Evolutionary conservation across 2,797 vertebrate species (phyloP), one percentile per base, ranked within the genome.

Genomic region (Steatocranus sp.): DNA sequence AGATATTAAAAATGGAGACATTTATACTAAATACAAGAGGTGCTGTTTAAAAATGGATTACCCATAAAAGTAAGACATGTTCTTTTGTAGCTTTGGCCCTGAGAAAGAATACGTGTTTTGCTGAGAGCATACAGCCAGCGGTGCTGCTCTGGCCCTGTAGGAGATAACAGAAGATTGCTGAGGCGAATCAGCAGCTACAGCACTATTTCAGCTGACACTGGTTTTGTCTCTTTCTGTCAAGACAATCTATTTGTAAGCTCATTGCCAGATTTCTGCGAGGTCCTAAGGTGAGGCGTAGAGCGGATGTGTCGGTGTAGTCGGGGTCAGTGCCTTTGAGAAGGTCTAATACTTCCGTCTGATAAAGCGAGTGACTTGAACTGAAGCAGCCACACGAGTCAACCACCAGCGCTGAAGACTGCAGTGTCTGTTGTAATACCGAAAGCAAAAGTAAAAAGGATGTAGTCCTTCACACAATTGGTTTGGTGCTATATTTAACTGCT

Each of bases 1-100:
- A 79, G 66, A 86, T 83, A 76, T 61, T 20, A 50, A 68, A 74
- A 75, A 76, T 11, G 5, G 30, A 80, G 41, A 50, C 73, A 80
- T 48, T 75, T 83, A 76, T 79, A 76, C 82, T 83, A 49, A 61
- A 76, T 58, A 79, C 79, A 86, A 81, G 61, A 82, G 56, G 25
- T 82, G 70, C 68, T 78, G 78, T 84, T 94, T 89, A 92, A 94
- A 93, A 95, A 93, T 92, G 80, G 66, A 94, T 90, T 56, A 87
- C 80, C 86, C 89, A 87, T 92, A 92, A 88, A 91, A 92, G 83
- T 78, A 80, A 90, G 83, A 86, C 83, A 86, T 54, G 75, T 85
- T 90, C 70, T 76, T 90, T 88, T 89, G 77, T 86, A 86, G 76
- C 43, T 68, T 27, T 8, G n/a, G 76, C 70, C 54, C 73, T 4